phyloP scores from a whole-genome alignment of 2,797 vertebrate species.

The Rhynchotus rufescens region DNA sequence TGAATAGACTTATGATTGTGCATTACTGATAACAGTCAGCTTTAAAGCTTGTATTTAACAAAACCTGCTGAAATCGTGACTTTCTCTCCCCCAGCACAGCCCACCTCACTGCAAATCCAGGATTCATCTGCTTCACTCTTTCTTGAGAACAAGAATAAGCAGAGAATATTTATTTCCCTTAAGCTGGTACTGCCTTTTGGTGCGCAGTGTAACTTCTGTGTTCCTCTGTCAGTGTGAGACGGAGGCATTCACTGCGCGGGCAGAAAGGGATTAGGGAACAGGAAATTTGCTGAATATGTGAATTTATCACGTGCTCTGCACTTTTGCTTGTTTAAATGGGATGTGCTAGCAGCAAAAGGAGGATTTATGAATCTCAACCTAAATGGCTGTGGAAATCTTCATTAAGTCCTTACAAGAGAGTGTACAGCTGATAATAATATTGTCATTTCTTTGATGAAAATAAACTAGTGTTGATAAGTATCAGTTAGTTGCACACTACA shows the following conservation, averaged over 20 bases:
- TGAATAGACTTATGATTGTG: neutral
- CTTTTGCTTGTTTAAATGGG: constrained; percentile 23
- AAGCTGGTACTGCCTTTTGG: constrained; percentile 8
- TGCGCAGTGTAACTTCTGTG: constrained; percentile 21
- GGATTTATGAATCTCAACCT: constrained; percentile 4
- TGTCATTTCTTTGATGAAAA: neutral
- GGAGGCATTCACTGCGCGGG: neutral
- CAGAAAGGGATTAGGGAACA: constrained; percentile 53
- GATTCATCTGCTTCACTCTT: neutral
- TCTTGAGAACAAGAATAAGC: constrained; percentile 10
- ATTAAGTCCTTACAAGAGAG: neutral
- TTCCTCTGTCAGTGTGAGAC: neutral
- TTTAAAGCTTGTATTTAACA: neutral
- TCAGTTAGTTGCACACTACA: neutral
- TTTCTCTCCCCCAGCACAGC: neutral
- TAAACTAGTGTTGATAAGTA: neutral
- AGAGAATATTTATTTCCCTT: constrained; percentile 19
- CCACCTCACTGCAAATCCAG: neutral
- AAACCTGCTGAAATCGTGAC: neutral
- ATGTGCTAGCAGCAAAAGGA: constrained; percentile 23
- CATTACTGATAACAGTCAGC: neutral
- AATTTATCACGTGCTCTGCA: constrained; percentile 32
- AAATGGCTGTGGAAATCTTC: constrained; percentile 19
- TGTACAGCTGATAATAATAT: neutral
- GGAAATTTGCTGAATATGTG: constrained; percentile 57